These are phyloP conservation scores for Orbicella faveolata DNA, from an alignment of 64 coral and sea anemone species.

Conservation along the genomic window DNA sequence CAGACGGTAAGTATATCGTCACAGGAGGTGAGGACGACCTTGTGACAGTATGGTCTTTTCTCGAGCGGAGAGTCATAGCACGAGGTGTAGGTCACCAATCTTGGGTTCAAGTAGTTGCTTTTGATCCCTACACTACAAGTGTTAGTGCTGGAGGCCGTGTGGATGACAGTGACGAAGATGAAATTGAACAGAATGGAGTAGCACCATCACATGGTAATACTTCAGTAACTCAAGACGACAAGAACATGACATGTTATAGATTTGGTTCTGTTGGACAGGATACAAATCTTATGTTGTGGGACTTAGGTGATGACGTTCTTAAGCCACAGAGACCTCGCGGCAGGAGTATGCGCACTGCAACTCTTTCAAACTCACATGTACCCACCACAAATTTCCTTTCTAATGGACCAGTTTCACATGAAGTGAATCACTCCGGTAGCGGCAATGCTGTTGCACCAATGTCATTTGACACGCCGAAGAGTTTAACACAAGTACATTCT, in stretches of 20 bases:
- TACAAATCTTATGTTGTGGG: conserved; percentile 93
- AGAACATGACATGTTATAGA: conserved; percentile 79
- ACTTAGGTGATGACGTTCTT: conserved; percentile 89
- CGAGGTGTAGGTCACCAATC: conserved; percentile 89
- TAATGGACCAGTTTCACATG: conserved; percentile 88
- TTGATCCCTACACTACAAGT: conserved; percentile 96
- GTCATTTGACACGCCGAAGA: conserved; percentile 70
- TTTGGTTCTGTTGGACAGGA: conserved; percentile 98
- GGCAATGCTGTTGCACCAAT: conserved; percentile 66
- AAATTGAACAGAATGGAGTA: conserved; percentile 79
- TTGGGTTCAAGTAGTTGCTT: conserved; percentile 93
- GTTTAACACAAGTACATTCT: conserved; percentile 87
- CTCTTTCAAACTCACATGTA: conserved; percentile 50
- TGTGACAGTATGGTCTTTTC: conserved; percentile 94
- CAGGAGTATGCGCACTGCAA: conserved; percentile 63
- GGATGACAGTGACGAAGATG: conserved; percentile 97
- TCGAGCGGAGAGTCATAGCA: conserved; percentile 84
- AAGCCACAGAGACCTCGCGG: conserved; percentile 76
- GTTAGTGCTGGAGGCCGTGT: conserved; percentile 76
- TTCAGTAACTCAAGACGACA: conserved; percentile 52
- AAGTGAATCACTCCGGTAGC: conserved; percentile 42
- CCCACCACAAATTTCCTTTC: conserved; percentile 54
- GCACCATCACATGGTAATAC: conserved; percentile 30
- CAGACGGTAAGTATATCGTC: conserved; percentile 97
- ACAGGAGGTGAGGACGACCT: conserved; percentile 95